Evolutionary conservation across 2,888 invertebrate genomes (phyloP).

Genomic region (Epistrophella euchroma): DNA sequence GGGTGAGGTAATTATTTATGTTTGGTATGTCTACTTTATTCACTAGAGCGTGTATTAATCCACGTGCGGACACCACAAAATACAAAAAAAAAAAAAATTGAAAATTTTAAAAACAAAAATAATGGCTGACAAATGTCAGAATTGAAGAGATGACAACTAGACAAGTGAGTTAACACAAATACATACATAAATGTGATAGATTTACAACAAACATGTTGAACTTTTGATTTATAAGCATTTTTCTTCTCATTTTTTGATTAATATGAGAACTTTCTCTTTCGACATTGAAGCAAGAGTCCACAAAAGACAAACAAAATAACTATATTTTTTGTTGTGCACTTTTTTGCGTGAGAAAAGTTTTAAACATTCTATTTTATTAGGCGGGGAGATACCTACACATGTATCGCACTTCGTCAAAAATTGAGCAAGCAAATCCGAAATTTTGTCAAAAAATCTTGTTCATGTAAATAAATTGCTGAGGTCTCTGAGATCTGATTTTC

Average conservation of each 20-base stretch:
- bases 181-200: constrained; percentile 51
- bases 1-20: constrained; percentile 70
- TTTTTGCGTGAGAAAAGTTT: background rate
- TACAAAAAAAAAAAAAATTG: constrained; percentile 26
- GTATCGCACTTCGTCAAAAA: too few relatives aligned
- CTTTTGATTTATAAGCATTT: background rate
- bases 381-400: too few relatives aligned
- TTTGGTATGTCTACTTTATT: constrained; percentile 51
- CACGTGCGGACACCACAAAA: constrained; percentile 62
- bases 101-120: constrained; percentile 22
- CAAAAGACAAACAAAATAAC: too few relatives aligned
- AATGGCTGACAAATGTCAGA: constrained; percentile 64
- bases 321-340: too few relatives aligned
- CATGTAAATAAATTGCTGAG: too few relatives aligned
- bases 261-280: constrained; percentile 42
- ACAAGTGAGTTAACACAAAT: constrained; percentile 34
- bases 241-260: constrained; percentile 28
- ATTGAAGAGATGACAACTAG: constrained; percentile 48
- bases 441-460: too few relatives aligned
- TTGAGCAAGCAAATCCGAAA: too few relatives aligned
- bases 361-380: background rate
- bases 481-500: too few relatives aligned
- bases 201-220: constrained; percentile 14
- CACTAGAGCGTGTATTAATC: constrained; percentile 71
- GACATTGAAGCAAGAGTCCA: background rate